A percentile compares a stretch with the other conserved stretches of the same genome.
Evolutionary conservation across 2,797 vertebrate species (phyloP).

Genomic region (Chelidonichthys spinosus): DNA sequence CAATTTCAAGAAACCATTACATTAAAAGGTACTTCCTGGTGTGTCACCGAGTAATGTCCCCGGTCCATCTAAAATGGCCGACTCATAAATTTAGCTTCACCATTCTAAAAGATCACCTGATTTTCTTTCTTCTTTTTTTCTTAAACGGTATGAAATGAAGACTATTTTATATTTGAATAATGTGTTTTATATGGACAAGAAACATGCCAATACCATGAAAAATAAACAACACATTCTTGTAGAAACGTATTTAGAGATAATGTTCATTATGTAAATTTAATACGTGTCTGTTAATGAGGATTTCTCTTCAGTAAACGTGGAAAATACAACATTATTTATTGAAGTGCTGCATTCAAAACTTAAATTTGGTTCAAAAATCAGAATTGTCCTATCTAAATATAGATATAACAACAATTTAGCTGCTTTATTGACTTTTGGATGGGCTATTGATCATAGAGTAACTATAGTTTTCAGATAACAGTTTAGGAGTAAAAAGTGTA

Average conservation of each 20-base stretch:
- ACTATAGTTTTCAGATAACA: neutral
- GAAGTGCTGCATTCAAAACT: too few species aligned
- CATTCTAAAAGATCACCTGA: neutral
- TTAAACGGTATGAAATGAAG: neutral
- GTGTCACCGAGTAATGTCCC: constrained; percentile 41
- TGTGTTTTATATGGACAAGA: too few species aligned
- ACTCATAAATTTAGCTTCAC: neutral
- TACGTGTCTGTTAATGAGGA: neutral
- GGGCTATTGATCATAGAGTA: neutral
- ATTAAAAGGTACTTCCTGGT: constrained; percentile 32
- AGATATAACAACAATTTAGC: neutral
- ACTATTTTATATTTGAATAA: too few species aligned
- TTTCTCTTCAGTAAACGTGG: neutral
- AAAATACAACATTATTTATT: neutral
- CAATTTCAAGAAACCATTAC: accelerated
- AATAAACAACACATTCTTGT: too few species aligned
- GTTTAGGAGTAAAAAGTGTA: neutral
- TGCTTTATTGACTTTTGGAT: neutral
- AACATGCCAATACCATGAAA: too few species aligned
- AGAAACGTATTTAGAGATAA: too few species aligned
- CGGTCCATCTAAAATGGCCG: constrained; percentile 80
- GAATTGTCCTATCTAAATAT: neutral
- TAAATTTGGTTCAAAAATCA: neutral
- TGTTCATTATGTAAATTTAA: too few species aligned
- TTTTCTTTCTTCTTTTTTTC: too few species aligned